Percentiles rank a stretch among this genome's conserved stretches.
Conservation (phyloP, 1,140 invertebrate species). For the Saccostrea glomerata region DNA sequence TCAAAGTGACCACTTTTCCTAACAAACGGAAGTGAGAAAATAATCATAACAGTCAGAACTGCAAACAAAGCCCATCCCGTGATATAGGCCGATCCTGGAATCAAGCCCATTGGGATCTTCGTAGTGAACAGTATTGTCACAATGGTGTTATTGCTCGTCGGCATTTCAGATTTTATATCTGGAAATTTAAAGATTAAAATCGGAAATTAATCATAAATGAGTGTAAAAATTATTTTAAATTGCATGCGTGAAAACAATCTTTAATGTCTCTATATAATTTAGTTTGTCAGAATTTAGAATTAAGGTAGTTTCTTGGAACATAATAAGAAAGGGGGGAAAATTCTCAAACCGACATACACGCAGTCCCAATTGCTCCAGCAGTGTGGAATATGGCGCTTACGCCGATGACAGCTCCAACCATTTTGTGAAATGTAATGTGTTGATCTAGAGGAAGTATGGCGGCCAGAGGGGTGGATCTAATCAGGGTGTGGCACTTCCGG, state of each 20-base stretch:
- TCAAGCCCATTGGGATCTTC: conserved; percentile 85
- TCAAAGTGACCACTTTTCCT: conserved; percentile 58
- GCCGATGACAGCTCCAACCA: conserved; percentile 90
- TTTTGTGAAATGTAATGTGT: conserved; percentile 95
- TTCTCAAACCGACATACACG: no score
- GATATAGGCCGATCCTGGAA: conserved; percentile 86
- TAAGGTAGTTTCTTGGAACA: no score
- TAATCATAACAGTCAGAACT: conserved; percentile 88
- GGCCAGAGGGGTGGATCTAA: conserved; percentile 87
- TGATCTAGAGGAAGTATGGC: conserved; percentile 91
- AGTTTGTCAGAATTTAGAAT: no score
- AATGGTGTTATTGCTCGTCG: conserved; percentile 64
- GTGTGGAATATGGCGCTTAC: conserved; percentile 89
- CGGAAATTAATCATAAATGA: neutral
- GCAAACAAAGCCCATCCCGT: conserved; percentile 87
- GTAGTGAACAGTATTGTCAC: conserved; percentile 89
- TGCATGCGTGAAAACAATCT: no score
- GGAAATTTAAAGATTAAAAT: neutral
- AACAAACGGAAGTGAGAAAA: conserved; percentile 83
- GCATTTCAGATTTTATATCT: neutral
- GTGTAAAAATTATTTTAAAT: no score
- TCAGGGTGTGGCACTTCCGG: conserved; percentile 89
- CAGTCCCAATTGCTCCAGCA: conserved; percentile 76
- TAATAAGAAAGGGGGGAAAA: no score
- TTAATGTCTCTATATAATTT: no score